phyloP scores from a whole-genome alignment of 2,888 invertebrate genomes.

The Nemurella pictetii region DNA sequence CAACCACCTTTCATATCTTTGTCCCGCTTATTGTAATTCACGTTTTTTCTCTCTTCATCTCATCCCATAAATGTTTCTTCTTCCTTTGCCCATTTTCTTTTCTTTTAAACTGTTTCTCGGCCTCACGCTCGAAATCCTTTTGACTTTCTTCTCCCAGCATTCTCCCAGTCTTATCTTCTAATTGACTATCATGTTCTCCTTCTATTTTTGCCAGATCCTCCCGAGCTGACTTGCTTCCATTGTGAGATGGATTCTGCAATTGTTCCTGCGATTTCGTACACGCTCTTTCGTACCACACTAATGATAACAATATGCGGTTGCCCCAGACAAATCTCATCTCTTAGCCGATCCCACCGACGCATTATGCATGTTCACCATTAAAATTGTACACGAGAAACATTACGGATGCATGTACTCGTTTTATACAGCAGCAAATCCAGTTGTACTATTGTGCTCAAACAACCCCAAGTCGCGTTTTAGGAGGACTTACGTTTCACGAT shows the following conservation, averaged over 20 bases:
- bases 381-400: neutral
- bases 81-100: neutral
- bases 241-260: neutral
- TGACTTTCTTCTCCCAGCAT: neutral
- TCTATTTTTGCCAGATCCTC: neutral
- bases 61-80: neutral
- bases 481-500: too few species aligned
- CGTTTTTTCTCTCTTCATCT: neutral
- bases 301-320: neutral
- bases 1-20: neutral
- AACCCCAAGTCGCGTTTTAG: too few species aligned
- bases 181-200: neutral
- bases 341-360: neutral
- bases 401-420: neutral
- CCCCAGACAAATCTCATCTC: neutral
- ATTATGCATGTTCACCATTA: neutral
- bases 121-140: neutral
- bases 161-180: neutral
- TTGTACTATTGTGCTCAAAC: too few species aligned
- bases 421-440: too few species aligned
- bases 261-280: neutral
- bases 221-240: neutral
- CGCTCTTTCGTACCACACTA: neutral
- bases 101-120: neutral
- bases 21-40: neutral